Evolutionary conservation across 1,140 invertebrate species (phyloP), one percentile per base, ranked within the genome.

Genomic region (Holcopasites calliopsidis): DNA sequence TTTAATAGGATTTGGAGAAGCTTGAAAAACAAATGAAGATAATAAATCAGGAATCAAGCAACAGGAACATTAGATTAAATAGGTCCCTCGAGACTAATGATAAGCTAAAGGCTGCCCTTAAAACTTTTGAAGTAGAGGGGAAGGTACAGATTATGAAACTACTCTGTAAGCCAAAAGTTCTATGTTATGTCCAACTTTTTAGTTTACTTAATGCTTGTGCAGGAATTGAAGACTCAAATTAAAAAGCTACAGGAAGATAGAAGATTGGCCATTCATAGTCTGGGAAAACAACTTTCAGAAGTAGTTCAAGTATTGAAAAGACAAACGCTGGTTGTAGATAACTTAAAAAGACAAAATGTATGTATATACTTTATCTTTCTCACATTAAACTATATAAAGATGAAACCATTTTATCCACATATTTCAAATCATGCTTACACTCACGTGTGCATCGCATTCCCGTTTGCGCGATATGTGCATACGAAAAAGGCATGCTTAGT

Each of bases 271-370:
- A 38, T 92, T 10, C 92, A 91, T 81, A 87, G 83, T 76, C 61
- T 92, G 16, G 90, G 93, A 75, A 93, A 91, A 68, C 92, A 93
- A 50, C 89, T 90, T 66, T 66, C 80, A 0, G 92, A 93, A 84
- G 71, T 93, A 8, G 50, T 92, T 38, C 90, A 92, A 77, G 91
- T 89, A 5, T 93, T 92, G 66, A 93, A 92, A 82, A 93, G 92
- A 74, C 93, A 93, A 86, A 82, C 89, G 54, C 82, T 91, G 38
- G 85, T 93, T 0, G 84, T 93, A 21, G 91, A 93, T 73, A 93
- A 93, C 85, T 84, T 93, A 10, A 93, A 92, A 66, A 93, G 91
- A 76, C 92, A 93, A 88, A 93, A 92, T 79, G 92, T 93, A 85
- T 11, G 60, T 82, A 79, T 60, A 23, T 69, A 50, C 55, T 50